Conservation (phyloP, 23 tunicate genomes). For the Clavelina lepadiformis region DNA sequence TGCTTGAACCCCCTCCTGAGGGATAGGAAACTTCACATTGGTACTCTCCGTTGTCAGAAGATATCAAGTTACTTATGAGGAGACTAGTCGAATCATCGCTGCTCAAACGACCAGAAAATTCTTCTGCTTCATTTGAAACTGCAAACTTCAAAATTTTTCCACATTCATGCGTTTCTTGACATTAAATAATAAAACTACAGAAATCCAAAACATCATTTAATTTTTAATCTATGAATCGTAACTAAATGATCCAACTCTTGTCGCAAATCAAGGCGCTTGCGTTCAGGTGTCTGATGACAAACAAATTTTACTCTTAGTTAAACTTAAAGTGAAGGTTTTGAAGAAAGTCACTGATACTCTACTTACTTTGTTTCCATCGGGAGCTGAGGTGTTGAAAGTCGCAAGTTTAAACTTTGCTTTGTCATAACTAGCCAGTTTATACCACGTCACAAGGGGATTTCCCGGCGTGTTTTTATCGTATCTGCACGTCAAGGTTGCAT, state of each 20-base stretch:
- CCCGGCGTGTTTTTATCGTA: conserved; percentile 38
- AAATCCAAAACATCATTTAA: no score
- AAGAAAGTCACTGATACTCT: no score
- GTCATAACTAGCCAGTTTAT: conserved; percentile 2
- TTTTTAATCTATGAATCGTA: no score
- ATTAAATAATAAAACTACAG: no score
- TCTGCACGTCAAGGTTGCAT: conserved; percentile 18
- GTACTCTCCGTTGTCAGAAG: conserved; percentile 28
- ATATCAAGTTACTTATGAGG: conserved; percentile 7
- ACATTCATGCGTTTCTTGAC: no score
- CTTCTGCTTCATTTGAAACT: neutral
- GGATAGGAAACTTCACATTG: conserved; percentile 35
- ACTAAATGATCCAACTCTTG: no score
- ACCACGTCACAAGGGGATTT: conserved; percentile 33
- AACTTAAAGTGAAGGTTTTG: no score
- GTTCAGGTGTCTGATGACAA: no score
- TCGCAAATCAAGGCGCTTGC: no score
- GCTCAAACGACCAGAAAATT: conserved; percentile 12
- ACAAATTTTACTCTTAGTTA: no score
- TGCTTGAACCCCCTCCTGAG: conserved; percentile 34
- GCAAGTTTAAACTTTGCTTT: neutral
- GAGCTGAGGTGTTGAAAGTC: neutral
- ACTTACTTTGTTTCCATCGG: conserved; percentile 5
- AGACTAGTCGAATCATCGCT: conserved; percentile 11
- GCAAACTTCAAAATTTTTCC: neutral